Base-by-base conservation (phyloP, 2,113 vertebrate genomes). In the Notarius lentiginosus region DNA sequence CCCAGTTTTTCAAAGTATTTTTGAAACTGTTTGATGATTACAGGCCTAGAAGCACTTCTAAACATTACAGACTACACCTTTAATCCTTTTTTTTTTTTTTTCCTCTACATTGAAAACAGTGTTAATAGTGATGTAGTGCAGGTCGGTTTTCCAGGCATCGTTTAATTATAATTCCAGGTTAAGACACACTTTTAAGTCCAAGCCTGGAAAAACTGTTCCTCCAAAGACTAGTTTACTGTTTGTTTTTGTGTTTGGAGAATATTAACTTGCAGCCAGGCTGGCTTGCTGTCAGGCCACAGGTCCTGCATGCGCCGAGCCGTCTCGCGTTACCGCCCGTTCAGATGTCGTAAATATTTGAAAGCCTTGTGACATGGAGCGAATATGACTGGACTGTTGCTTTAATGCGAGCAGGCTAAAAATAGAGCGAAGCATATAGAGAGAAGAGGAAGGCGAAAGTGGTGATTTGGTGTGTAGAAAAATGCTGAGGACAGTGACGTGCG, bases 341-440 rank as follows among this genome's bases (percentile, higher is more conserved):
- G 51, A 91, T 90, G 86, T 86, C 90, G 83, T 89, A 68, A 89
- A 89, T 91, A 89, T 90, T 91, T 91, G 75, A 91, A 88, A 88
- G 70, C 77, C 87, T 87, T 47, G 70, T 90, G 89, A 88, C 66
- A 79, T 73, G 72, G 76, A 77, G 85, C 87, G 89, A 84, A 87
- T 80, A 87, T 87, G 88, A 76, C 80, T 41, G 83, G 79, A 83
- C 86, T 41, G 72, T 82, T 47, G 79, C 70, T 79, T 84, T 89
- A 89, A 80, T 75, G 79, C 73, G 24, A 88, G 77, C 15, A 61
- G 70, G 84, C 88, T 87, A 84, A 86, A 84, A 87, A 90, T 90
- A 88, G 84, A 79, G 60, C 58, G 58, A 82, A 72, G 60, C 84
- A 27, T 84, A 88, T 10, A 76, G 58, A 58, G 20, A 30, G 84